A percentile compares a stretch with the other conserved stretches of the same genome.
phyloP scores from a whole-genome alignment of 2,888 invertebrate species.

The Seladonia tumulorum region DNA sequence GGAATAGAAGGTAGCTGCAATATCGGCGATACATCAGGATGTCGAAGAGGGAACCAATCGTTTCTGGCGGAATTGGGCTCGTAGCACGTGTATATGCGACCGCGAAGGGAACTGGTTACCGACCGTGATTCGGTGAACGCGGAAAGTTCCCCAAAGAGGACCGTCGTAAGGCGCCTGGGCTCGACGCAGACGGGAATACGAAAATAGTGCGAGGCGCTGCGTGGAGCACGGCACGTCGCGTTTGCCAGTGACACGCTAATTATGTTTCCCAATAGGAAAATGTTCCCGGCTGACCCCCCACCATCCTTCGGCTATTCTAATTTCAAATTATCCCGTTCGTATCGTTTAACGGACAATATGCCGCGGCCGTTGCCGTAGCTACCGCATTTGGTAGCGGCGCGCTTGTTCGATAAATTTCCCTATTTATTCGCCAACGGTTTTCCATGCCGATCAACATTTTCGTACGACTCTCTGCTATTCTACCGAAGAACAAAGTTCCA shows the following conservation, averaged over 20 bases:
- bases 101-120: conserved; percentile 77
- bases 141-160: conserved; percentile 77
- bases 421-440: neutral
- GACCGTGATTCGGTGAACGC: conserved; percentile 79
- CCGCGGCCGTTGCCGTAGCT: neutral
- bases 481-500: neutral
- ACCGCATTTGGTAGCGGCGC: conserved; percentile 1
- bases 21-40: conserved; percentile 81
- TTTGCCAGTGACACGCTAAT: conserved; percentile 29
- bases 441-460: neutral
- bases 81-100: conserved; percentile 74
- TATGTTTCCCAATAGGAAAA: conserved; percentile 21
- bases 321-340: conserved; percentile 4
- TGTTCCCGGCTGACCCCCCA: neutral
- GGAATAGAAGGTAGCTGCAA: conserved; percentile 80
- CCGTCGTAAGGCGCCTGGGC: conserved; percentile 69
- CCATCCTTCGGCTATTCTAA: neutral
- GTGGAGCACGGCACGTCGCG: conserved; percentile 22
- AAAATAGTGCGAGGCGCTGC: conserved; percentile 44
- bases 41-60: conserved; percentile 78
- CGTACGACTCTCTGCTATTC: neutral
- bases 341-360: neutral
- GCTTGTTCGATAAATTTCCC: neutral
- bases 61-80: conserved; percentile 77
- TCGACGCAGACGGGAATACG: conserved; percentile 42